Base-by-base conservation (phyloP, 2,888 invertebrate genomes). In the Sarcophaga carnaria region DNA sequence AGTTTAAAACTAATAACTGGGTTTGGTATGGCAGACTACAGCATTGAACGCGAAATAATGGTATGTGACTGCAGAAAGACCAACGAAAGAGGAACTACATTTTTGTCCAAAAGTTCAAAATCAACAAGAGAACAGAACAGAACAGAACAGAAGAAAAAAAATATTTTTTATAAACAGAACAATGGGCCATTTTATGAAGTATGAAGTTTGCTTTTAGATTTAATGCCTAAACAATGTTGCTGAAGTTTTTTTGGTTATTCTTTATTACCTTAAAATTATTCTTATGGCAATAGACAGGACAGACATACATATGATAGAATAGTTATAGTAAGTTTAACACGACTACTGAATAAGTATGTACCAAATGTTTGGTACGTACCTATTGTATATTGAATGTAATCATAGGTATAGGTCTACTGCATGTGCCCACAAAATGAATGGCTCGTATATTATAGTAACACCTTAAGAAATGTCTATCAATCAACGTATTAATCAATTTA, bases 401-500 rank as follows among this genome's bases (percentile, higher is more conserved):
- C 37, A 37, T 37, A 10, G 37, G 10, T 37, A 37, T 37, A 37
- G 37, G 37, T 37, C 8, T 6, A 3, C 27, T 54, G 54, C 17
- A 54, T 54, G 37, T 37, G 17, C 54, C 54, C 54, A 17, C 14
- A 69, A 62, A 80, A 66, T 62, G 54, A 60, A 45, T 77, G 74
- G 45, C 45, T 74, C 59, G 60, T 76, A 54, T 6, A 67, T 63
- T 76, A 59, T 10, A 76, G 81, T 64, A 84, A 87, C 87, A 87
- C 87, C 87, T 76, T 87, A 72, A 84, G 81, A 87, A 82, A 71
- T 86, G 86, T 81, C 82, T 86, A 86, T 88, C 88, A 87, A 79
- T 81, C 72, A 69, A 49, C 81, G 69, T 83, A 85, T 88, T 86
- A 88, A 88, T 88, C 88, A 88, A 83, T 88, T 88, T 83, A 79